Percentiles rank a stretch among this genome's conserved stretches.
Evolutionary conservation across 2,888 invertebrate genomes (phyloP).

Genomic region (Tubulanus polymorphus): DNA sequence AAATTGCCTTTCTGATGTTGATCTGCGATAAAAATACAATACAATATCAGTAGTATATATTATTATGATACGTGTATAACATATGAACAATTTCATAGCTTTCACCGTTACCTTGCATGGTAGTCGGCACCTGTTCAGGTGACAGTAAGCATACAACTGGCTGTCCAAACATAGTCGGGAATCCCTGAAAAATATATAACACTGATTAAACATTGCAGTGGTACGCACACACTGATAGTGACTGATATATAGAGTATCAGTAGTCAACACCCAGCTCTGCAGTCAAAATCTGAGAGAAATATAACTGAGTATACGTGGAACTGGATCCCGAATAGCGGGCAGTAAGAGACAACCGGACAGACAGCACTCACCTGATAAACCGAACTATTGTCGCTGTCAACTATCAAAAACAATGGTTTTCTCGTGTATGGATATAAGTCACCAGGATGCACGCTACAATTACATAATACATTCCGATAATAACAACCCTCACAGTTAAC

Average conservation of each 20-base stretch:
- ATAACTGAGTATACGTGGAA: too few relatives aligned
- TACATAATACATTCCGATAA: too few relatives aligned
- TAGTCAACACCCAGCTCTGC: too few relatives aligned
- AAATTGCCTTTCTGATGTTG: conserved; percentile 72
- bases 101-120: conserved; percentile 68
- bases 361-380: conserved; percentile 56
- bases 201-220: too few relatives aligned
- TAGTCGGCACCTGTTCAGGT: conserved; percentile 81
- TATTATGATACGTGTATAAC: too few relatives aligned
- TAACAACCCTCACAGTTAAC: too few relatives aligned
- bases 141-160: conserved; percentile 91
- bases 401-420: conserved; percentile 85
- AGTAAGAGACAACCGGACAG: too few relatives aligned
- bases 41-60: too few relatives aligned
- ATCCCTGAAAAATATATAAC: conserved; percentile 61
- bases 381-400: conserved; percentile 93
- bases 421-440: conserved; percentile 90
- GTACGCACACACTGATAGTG: neutral
- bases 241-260: conserved; percentile 3
- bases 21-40: conserved; percentile 57
- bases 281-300: too few relatives aligned
- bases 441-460: conserved; percentile 73
- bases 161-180: conserved; percentile 88
- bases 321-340: too few relatives aligned
- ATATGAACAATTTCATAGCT: too few relatives aligned